Percentiles rank a stretch among this genome's conserved stretches.
Evolutionary conservation across 2,888 invertebrate genomes (phyloP).

Genomic region (Muscina levida): DNA sequence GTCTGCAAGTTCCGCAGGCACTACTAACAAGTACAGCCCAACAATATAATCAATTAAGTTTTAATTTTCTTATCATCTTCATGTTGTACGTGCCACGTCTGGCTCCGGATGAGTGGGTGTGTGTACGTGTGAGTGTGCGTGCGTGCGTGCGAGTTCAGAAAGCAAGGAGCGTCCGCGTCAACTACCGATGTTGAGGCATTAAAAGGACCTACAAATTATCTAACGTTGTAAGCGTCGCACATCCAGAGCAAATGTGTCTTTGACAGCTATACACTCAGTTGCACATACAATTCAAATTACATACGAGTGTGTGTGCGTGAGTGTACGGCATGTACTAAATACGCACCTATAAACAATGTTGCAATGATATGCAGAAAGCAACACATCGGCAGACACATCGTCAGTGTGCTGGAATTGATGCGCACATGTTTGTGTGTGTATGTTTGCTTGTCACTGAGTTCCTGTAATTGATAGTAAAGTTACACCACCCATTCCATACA

Average conservation of each 20-base stretch:
- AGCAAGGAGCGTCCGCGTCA: conserved; percentile 12
- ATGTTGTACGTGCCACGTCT: conserved; percentile 32
- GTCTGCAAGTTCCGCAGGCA: conserved; percentile 14
- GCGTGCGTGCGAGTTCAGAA: neutral
- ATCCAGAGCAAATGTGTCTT: conserved; percentile 52
- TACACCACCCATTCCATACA: neutral
- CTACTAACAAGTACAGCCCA: conserved; percentile 8
- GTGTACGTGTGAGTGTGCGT: conserved; percentile 15
- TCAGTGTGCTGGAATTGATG: neutral
- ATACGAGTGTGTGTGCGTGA: neutral
- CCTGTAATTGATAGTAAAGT: conserved; percentile 31
- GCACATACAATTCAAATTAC: neutral
- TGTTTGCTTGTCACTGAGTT: neutral
- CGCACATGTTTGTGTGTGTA: neutral
- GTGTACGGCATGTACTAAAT: too few relatives aligned
- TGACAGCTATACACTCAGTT: conserved; percentile 57
- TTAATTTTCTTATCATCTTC: conserved; percentile 61
- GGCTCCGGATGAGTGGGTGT: conserved; percentile 2
- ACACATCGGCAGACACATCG: neutral
- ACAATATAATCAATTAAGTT: conserved; percentile 66
- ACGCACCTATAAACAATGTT: neutral
- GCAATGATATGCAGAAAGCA: conserved; percentile 26
- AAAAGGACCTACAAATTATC: conserved; percentile 59
- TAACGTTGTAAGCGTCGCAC: conserved; percentile 43
- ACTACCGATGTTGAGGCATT: neutral